Conservation (phyloP, 2,888 invertebrate genomes). For the Synergus japonicus region DNA sequence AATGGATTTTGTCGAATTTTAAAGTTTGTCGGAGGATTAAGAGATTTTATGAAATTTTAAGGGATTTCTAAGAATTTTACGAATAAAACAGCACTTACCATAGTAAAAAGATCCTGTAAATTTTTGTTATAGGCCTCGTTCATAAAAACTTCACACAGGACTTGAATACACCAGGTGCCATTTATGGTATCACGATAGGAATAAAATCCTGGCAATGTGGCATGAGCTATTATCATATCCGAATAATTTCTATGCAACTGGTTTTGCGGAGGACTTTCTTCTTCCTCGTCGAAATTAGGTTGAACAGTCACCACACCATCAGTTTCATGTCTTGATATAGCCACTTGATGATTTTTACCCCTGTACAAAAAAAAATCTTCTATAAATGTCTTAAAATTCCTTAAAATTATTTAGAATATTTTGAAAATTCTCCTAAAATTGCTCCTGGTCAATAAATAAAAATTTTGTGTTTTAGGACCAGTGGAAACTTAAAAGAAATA, state of each 20-base stretch:
- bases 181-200: constrained; percentile 79
- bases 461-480: too few relatives aligned
- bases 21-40: too few relatives aligned
- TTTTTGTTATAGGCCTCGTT: constrained; percentile 65
- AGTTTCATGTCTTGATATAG: constrained; percentile 47
- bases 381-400: too few relatives aligned
- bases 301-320: constrained; percentile 45
- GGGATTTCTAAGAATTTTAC: neutral
- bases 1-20: too few relatives aligned
- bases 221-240: constrained; percentile 79
- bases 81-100: constrained; percentile 58
- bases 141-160: constrained; percentile 79
- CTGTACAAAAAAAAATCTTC: constrained; percentile 49
- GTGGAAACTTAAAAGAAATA: too few relatives aligned
- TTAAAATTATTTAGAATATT: too few relatives aligned
- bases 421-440: too few relatives aligned
- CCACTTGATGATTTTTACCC: constrained; percentile 50
- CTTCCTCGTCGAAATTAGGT: constrained; percentile 8
- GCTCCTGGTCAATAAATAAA: too few relatives aligned
- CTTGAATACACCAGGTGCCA: constrained; percentile 82
- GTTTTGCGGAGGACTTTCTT: neutral
- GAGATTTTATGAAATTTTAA: neutral
- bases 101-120: constrained; percentile 67
- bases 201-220: constrained; percentile 78
- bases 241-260: constrained; percentile 72